Percentiles rank a stretch among this genome's conserved stretches.
Evolutionary conservation across 2,797 vertebrate genomes (phyloP).

Genomic region (Masticophis lateralis): DNA sequence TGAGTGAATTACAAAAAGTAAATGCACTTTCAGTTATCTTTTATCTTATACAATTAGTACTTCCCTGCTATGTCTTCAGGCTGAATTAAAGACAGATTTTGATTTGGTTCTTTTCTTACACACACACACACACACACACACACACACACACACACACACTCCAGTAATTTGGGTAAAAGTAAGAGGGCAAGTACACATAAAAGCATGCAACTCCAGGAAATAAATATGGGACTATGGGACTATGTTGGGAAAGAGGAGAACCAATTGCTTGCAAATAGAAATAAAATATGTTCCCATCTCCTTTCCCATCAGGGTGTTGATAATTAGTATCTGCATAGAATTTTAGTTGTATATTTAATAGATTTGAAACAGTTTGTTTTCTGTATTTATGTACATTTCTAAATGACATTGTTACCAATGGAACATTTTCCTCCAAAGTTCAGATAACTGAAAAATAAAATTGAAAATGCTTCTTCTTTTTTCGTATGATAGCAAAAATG

Average conservation of each 20-base stretch:
- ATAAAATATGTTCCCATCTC: too few relatives aligned
- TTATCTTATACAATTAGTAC: conserved; percentile 29
- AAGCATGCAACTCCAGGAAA: conserved; percentile 3
- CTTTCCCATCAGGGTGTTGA: background rate
- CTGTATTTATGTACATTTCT: background rate
- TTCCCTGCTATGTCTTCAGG: conserved; percentile 8
- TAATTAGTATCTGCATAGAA: background rate
- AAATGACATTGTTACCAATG: background rate
- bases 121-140: background rate
- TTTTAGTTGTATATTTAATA: background rate
- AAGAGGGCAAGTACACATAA: background rate
- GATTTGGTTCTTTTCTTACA: conserved; percentile 19
- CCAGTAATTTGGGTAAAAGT: conserved; percentile 7
- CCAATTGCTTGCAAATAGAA: background rate
- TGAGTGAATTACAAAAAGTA: conserved; percentile 42
- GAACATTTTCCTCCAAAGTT: background rate
- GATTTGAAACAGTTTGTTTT: background rate
- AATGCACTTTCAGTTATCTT: conserved; percentile 11
- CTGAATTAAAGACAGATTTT: conserved; percentile 32
- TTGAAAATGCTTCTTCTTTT: background rate
- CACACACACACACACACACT: background rate
- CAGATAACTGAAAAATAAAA: background rate
- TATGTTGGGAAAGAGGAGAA: background rate
- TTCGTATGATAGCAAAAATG: background rate
- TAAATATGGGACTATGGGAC: background rate